Base-by-base conservation (phyloP, 2,888 invertebrate genomes). In the Colostygia pectinataria region DNA sequence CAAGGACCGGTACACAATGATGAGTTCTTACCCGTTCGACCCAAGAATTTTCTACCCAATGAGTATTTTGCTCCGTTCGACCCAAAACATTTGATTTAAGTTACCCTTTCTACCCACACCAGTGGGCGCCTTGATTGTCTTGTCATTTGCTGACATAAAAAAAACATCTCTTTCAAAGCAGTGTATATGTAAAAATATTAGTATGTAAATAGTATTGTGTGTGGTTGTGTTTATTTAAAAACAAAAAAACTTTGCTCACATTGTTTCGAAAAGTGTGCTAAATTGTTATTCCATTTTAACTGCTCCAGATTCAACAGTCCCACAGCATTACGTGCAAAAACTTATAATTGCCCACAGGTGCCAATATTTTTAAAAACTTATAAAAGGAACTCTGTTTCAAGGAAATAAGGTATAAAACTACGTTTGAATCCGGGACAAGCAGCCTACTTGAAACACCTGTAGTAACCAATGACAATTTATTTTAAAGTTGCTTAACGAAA, bases 291-390 rank as follows among this genome's bases (percentile, higher is more conserved):
- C 23, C 33, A 34, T 20, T 41, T 18, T 15, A 9, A 12, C 23
- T 28, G 29, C 36, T 34, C 28, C 12, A 53, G 31, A 40, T 52
- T 54, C 46, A 45, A 51, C 50, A 45, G 54, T 46, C 45, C 55
- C 23, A 48, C 49, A 50, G 43, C 37, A 33, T 57, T 60, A 60
- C 60, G 60, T 58, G 60, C 56, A 36, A 43, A 54, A 61, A 61
- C 60, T 61, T 61, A 56, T 58, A 61, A 61, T 58, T 61, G 51
- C 58, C 57, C 39, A 45, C 37, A 53, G 37, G 38, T 36, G 18
- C 46, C 36, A 46, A 54, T 41, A 25, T n/a, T 10, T n/a, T 24
- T 31, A 14, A 20, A 23, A 13, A 31, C 27, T 3, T 24, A 32
- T 5, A 54, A 57, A 46, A 31, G 37, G 40, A 23, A 12, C 43